Conservation (phyloP, 2,113 vertebrate genomes). For the Puffinus mauretanicus region DNA sequence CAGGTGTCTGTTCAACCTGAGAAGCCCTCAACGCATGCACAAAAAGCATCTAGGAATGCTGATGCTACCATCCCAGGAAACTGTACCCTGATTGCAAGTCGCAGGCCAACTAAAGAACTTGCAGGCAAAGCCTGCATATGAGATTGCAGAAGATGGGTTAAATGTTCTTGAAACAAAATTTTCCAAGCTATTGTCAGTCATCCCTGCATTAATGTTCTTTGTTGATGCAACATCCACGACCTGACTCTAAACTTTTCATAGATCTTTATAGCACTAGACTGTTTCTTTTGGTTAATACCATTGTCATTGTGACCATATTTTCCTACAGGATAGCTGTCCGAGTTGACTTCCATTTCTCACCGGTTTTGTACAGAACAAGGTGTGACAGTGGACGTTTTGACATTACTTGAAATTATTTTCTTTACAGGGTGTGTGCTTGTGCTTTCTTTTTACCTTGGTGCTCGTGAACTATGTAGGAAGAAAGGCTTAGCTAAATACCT, state of each 20-base stretch:
- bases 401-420: not conserved
- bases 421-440: not conserved
- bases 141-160: not conserved
- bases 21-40: not conserved
- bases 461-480: not conserved
- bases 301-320: not conserved
- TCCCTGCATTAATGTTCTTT: not conserved
- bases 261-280: not conserved
- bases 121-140: not conserved
- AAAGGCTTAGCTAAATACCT: not conserved
- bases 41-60: not conserved
- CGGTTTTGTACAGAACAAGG: not conserved
- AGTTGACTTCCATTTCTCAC: not conserved
- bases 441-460: not conserved
- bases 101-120: not conserved
- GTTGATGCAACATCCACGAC: not conserved
- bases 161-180: not conserved
- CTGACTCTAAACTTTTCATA: not conserved
- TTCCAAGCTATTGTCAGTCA: not conserved
- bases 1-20: not conserved
- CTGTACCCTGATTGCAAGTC: not conserved
- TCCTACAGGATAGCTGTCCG: not conserved
- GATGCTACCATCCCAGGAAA: not conserved
- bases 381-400: not conserved
- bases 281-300: not conserved